A percentile compares a stretch with the other conserved stretches of the same genome.
Conservation (phyloP, 2,888 invertebrate species). For the Hydroisotoma schaefferi region DNA sequence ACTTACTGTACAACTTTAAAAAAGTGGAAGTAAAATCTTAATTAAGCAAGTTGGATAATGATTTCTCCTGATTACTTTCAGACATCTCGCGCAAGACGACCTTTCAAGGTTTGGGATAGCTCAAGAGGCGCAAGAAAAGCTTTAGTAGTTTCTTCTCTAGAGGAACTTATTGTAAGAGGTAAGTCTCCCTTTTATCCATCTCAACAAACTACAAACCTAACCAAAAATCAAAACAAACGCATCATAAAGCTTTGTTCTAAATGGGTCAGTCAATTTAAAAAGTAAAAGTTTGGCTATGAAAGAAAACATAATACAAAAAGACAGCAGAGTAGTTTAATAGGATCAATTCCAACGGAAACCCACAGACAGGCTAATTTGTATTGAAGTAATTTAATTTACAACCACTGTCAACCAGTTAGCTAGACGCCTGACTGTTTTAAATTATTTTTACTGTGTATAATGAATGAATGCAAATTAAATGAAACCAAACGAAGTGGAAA, state of each 20-base stretch:
- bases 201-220: neutral
- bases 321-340: no score
- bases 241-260: no score
- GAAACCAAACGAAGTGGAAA: no score
- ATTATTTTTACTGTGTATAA: no score
- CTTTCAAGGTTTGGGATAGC: constrained; percentile 96
- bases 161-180: constrained; percentile 80
- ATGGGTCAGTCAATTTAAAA: neutral
- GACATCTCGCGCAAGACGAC: constrained; percentile 46
- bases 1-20: no score
- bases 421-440: no score
- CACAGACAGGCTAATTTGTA: no score
- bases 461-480: no score
- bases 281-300: neutral
- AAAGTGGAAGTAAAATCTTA: neutral
- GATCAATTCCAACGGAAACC: no score
- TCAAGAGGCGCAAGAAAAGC: constrained; percentile 90
- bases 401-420: no score
- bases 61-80: constrained; percentile 22
- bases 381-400: no score
- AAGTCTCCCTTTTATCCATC: constrained; percentile 50
- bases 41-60: neutral
- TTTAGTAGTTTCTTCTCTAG: constrained; percentile 85
- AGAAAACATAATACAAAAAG: no score
- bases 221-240: neutral